Percentiles rank a stretch among this genome's conserved stretches.
phyloP scores from a whole-genome alignment of 2,113 vertebrate genomes.

The Phylloscopus trochilus region DNA sequence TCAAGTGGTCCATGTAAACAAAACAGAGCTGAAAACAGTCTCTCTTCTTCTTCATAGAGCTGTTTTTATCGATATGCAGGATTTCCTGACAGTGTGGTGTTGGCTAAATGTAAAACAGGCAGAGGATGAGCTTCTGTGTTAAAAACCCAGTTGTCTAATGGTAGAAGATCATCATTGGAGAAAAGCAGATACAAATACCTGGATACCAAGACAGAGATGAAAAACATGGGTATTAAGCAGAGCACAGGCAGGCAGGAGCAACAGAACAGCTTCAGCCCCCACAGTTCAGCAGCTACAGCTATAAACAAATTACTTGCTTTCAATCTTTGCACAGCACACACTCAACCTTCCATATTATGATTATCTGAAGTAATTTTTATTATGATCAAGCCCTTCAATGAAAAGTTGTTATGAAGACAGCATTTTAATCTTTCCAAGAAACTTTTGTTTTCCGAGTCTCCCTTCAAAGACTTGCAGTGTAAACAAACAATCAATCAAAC shows the following conservation, averaged over 20 bases:
- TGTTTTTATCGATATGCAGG: slow-evolving; percentile 83
- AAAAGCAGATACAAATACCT: slow-evolving; percentile 98
- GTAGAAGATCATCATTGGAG: slow-evolving; percentile 94
- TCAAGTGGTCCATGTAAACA: slow-evolving; percentile 82
- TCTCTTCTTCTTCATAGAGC: slow-evolving; percentile 54
- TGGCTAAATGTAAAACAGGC: slow-evolving; percentile 92
- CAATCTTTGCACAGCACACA: background rate
- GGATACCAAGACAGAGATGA: background rate
- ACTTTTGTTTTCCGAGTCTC: background rate
- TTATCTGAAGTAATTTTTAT: background rate
- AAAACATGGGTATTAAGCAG: background rate
- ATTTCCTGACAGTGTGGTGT: slow-evolving; percentile 92
- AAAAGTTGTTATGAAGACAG: background rate
- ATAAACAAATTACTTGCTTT: background rate
- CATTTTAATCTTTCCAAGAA: background rate
- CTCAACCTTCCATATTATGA: background rate
- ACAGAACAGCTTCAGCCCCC: background rate
- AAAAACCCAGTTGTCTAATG: slow-evolving; percentile 96
- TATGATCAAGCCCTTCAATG: background rate
- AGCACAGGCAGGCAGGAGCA: background rate
- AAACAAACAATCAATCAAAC: background rate
- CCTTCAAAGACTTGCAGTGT: background rate
- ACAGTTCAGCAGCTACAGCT: background rate
- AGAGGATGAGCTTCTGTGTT: slow-evolving; percentile 97
- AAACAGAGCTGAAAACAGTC: slow-evolving; percentile 74